Conservation (phyloP, 1,140 invertebrate species). For the Nasonia longicornis region DNA sequence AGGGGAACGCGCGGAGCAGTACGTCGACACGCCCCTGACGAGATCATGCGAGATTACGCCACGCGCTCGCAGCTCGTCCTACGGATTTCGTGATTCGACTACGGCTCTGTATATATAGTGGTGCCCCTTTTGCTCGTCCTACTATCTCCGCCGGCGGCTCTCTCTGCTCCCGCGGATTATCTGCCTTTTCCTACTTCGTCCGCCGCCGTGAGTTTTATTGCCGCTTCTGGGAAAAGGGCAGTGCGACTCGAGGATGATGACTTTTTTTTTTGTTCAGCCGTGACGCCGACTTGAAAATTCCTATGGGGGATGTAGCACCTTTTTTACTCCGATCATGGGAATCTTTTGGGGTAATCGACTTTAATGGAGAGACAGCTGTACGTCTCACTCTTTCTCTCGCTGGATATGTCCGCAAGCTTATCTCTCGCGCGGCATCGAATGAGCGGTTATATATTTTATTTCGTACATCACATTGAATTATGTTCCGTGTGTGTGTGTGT, state of each 20-base stretch:
- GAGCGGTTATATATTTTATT: neutral
- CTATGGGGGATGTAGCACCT: neutral
- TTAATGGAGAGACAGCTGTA: neutral
- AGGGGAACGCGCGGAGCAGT: constrained; percentile 17
- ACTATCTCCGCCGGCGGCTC: neutral
- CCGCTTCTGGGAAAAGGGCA: neutral
- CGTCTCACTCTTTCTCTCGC: neutral
- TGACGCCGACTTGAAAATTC: neutral
- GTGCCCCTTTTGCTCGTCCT: neutral
- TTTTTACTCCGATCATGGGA: neutral
- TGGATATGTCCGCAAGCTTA: neutral
- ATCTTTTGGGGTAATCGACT: neutral
- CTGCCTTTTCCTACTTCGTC: neutral
- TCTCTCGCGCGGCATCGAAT: neutral
- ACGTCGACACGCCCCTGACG: constrained; percentile 61
- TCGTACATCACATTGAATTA: neutral
- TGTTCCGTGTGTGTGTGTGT: too few relatives aligned
- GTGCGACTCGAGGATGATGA: neutral
- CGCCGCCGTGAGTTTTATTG: neutral
- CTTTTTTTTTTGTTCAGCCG: neutral
- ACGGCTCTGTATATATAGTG: neutral
- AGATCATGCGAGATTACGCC: constrained; percentile 58
- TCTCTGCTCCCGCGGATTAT: neutral
- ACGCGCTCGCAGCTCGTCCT: constrained; percentile 30
- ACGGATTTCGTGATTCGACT: constrained; percentile 48